Base-by-base conservation (phyloP, 2,113 vertebrate genomes). In the Paramisgurnus dabryanus region DNA sequence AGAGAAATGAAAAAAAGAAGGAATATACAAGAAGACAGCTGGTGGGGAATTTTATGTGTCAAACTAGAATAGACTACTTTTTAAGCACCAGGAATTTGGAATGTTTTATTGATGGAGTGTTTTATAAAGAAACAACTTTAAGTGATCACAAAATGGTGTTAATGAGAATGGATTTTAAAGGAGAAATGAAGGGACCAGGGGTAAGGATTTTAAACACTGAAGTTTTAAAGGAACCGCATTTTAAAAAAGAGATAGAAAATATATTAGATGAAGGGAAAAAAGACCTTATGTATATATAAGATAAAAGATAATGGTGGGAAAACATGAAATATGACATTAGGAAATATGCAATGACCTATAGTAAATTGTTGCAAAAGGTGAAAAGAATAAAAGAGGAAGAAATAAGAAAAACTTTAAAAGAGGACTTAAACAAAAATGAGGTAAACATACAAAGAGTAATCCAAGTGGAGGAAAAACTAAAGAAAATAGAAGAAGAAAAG, bases 241-340 rank as follows among this genome's bases (percentile, higher is more conserved):
- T 66, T n/a, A 66, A 66, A 66, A 43, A 66, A 43, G 40, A n/a
- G 64, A 66, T 66, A n/a, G 50, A 53, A 53, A 53, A 53, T 11
- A 53, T 53, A 53, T 53, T 53, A 53, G 50, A 53, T 53, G 50
- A 53, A 13, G 12, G 50, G 11, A 9, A 53, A 53, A 53, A 53
- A 53, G 50, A 53, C 50, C 12, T 53, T 9, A 41, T 27, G 73
- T 7, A 43, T 7, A 15, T 47, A 50, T 47, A 61, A 18, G 13
- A 76, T 60, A 58, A 34, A 74, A 50, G 69, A 34, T 27, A 64
- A 64, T 64, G 61, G 61, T 64, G 61, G 61, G 60, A 63, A 34
- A 63, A 63, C 22, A 10, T 63, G 4, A 64, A 64, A 15, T 64
- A 13, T 65, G 63, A 65, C 6, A 65, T 15, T 40, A 13, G 40